Conservation (phyloP, 1,140 invertebrate species). For the Ditylenchus dipsaci region DNA sequence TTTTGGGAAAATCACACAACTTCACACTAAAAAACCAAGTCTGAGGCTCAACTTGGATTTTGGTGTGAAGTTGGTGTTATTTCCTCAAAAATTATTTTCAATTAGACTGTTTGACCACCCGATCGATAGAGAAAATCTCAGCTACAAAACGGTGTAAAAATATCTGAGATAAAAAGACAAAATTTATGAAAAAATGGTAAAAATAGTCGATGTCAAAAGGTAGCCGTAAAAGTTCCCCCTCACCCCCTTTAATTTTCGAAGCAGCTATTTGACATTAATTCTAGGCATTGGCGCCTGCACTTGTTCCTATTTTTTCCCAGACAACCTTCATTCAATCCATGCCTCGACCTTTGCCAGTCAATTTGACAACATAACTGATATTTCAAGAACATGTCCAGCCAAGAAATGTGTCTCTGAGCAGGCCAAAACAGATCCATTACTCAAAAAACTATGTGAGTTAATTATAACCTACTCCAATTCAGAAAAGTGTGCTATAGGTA, state of each 20-base stretch:
- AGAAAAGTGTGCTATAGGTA: not conserved
- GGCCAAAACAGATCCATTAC: constrained; percentile 34
- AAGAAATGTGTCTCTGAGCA: constrained; percentile 25
- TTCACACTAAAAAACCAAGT: too few relatives aligned
- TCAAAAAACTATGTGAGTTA: constrained; percentile 28
- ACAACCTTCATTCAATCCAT: constrained; percentile 24
- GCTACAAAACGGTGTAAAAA: too few relatives aligned
- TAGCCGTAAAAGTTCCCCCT: not conserved
- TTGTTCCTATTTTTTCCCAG: constrained; percentile 37
- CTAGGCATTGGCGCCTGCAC: constrained; percentile 29
- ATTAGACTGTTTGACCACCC: too few relatives aligned
- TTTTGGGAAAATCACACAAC: too few relatives aligned
- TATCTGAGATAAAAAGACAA: too few relatives aligned
- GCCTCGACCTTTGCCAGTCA: constrained; percentile 28
- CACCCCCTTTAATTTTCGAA: not conserved
- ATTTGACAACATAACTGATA: not conserved
- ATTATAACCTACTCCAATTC: not conserved
- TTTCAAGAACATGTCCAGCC: constrained; percentile 15
- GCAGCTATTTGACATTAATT: constrained; percentile 15
- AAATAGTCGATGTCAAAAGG: too few relatives aligned
- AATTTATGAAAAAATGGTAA: too few relatives aligned
- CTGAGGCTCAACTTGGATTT: too few relatives aligned
- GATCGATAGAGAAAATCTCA: too few relatives aligned
- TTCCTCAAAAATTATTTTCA: too few relatives aligned
- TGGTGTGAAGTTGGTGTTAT: too few relatives aligned